These are phyloP conservation scores for Leucozona laternaria DNA, from an alignment of 2,888 invertebrate genomes.

Conservation along the genomic window DNA sequence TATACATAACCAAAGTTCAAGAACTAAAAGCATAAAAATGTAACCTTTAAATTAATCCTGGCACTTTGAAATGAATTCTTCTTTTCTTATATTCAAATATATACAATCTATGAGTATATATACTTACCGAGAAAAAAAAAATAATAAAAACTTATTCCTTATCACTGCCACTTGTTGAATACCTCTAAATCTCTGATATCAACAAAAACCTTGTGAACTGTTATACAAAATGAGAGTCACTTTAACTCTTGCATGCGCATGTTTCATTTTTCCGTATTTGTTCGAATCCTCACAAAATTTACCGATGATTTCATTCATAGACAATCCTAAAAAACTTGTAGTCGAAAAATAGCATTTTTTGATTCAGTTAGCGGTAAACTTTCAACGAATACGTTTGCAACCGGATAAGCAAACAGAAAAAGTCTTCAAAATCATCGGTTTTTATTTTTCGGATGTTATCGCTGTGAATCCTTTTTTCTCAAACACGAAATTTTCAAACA, in stretches of 20 bases:
- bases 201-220: constrained; percentile 25
- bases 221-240: constrained; percentile 35
- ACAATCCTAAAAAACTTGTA: constrained; percentile 1
- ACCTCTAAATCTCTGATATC: neutral
- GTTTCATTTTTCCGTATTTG: constrained; percentile 25
- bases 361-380: constrained; percentile 65
- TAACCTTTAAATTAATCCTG: constrained; percentile 29
- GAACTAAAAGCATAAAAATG: constrained; percentile 1
- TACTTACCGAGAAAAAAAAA: too few relatives aligned
- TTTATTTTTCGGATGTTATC: neutral
- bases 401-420: constrained; percentile 15
- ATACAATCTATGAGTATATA: too few relatives aligned
- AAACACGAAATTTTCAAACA: neutral
- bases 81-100: constrained; percentile 36
- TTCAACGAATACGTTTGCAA: constrained; percentile 48
- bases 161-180: constrained; percentile 60
- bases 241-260: constrained; percentile 43
- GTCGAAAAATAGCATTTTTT: neutral
- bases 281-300: neutral
- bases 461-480: neutral
- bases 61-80: constrained; percentile 21
- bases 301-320: constrained; percentile 59
- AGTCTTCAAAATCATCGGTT: neutral
- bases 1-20: constrained; percentile 1
- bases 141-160: neutral